Conservation (phyloP, 2,888 invertebrate genomes). For the Ochlodes sylvanus region DNA sequence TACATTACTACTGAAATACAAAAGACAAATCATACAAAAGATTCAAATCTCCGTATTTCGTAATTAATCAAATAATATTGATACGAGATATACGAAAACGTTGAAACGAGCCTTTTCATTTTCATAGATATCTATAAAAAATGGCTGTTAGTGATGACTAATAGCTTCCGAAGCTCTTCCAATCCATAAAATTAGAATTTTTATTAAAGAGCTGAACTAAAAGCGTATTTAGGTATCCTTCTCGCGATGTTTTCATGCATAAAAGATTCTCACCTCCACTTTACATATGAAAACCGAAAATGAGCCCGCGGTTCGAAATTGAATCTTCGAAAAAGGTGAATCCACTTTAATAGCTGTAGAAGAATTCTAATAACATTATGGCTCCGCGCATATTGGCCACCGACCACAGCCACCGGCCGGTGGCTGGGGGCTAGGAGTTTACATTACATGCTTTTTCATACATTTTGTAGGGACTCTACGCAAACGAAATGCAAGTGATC, state of each 20-base stretch:
- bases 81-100: too few species aligned
- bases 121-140: not conserved
- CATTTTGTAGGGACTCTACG: too few species aligned
- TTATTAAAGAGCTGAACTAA: conserved; percentile 34
- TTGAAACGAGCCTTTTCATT: too few species aligned
- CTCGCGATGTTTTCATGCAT: conserved; percentile 54
- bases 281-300: conserved; percentile 27
- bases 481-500: too few species aligned
- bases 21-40: too few species aligned
- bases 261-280: conserved; percentile 46
- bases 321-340: conserved; percentile 5
- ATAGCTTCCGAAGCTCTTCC: conserved; percentile 19
- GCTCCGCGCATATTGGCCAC: too few species aligned
- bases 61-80: too few species aligned
- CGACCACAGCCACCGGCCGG: too few species aligned
- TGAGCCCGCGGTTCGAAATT: not conserved
- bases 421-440: too few species aligned
- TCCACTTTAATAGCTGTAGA: not conserved
- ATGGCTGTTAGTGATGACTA: conserved; percentile 19
- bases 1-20: too few species aligned
- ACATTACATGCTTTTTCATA: too few species aligned
- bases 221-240: conserved; percentile 32
- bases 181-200: conserved; percentile 37
- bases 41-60: too few species aligned
- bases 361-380: not conserved